These are phyloP conservation scores for Phymastichus coffea DNA, from an alignment of 1,140 invertebrate species.

Conservation along the genomic window DNA sequence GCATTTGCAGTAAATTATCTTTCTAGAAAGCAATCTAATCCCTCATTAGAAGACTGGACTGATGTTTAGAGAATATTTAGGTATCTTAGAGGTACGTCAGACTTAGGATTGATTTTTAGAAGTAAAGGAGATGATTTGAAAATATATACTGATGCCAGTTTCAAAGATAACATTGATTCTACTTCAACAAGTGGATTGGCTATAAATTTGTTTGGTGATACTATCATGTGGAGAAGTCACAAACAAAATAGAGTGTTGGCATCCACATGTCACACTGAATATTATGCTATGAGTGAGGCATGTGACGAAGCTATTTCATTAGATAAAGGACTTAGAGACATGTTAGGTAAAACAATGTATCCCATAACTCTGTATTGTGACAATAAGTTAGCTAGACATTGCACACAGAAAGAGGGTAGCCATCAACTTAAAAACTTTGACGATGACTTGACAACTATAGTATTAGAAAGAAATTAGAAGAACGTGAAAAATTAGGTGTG, in stretches of 20 bases:
- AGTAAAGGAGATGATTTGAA: constrained; percentile 19
- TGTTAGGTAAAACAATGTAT: too few relatives aligned
- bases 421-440: too few relatives aligned
- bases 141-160: constrained; percentile 28
- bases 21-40: constrained; percentile 34
- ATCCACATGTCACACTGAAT: constrained; percentile 39
- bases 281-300: too few relatives aligned
- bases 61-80: too few relatives aligned
- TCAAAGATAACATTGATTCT: constrained; percentile 18
- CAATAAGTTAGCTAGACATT: constrained; percentile 12
- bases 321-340: too few relatives aligned
- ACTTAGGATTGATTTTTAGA: constrained; percentile 20
- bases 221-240: too few relatives aligned
- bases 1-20: too few relatives aligned
- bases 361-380: too few relatives aligned
- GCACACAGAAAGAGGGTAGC: constrained; percentile 6
- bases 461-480: constrained; percentile 27
- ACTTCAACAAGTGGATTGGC: constrained; percentile 10
- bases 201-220: constrained; percentile 25
- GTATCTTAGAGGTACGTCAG: constrained; percentile 35
- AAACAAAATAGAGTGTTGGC: constrained; percentile 36
- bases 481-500: constrained; percentile 26
- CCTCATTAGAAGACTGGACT: constrained; percentile 36
- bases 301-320: constrained; percentile 36
- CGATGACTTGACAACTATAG: constrained; percentile 23